Base-by-base conservation (phyloP, 2,888 invertebrate species). In the Trilocha varians region DNA sequence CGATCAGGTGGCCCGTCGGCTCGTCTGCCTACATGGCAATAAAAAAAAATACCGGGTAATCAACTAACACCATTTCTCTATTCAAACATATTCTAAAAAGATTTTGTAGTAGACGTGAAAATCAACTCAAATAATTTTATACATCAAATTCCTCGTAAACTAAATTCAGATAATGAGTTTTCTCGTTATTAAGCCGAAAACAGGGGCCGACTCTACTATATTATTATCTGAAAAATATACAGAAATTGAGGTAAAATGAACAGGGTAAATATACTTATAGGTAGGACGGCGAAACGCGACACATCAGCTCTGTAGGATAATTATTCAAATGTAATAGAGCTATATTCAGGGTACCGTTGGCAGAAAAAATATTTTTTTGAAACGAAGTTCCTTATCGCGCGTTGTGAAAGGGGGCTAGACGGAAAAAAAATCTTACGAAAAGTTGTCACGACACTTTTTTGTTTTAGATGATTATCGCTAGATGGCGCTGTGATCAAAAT, bases 281-380 rank as follows among this genome's bases (percentile, higher is more conserved):
- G 25, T n/a, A 37, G 37, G 16, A 37, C 25, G 49, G 57, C 59
- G 62, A 61, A 63, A 59, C 55, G 70, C 65, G 68, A 74, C 76
- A 72, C 76, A 75, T 75, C 77, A 77, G 61, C 71, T 59, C 45
- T 53, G 64, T 58, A 57, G 71, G 67, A 77, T 78, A 77, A 78
- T 78, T 78, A 78, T 78, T 78, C 77, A 78, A 78, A 78, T 77
- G 74, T 78, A 64, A 78, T 72, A 72, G 75, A 73, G 73, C 62
- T 62, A 67, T 74, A 73, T 65, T 57, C 52, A 57, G 49, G 15
- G 55, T 57, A 64, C 9, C 1, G 68, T 45, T 36, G 34, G 62
- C 61, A 65, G 37, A 60, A 54, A 13, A 32, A n/a, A 17, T 4
- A 4, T n/a, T 14, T 25, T 32, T 18, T 11, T 16, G n/a, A 14